phyloP scores from a whole-genome alignment of 2,888 invertebrate genomes.

The Xanthorhoe designata region DNA sequence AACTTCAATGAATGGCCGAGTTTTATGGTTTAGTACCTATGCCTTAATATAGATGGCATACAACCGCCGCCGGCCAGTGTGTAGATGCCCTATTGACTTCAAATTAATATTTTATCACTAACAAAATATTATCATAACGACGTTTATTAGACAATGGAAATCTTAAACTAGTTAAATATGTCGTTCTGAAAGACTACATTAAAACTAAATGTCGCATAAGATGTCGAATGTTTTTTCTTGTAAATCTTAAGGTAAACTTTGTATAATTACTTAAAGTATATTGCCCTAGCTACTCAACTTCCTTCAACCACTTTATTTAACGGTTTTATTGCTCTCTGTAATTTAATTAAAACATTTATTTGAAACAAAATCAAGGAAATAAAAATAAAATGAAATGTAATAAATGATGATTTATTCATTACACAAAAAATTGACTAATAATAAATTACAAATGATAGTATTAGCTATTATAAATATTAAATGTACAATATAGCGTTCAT shows the following conservation, averaged over 20 bases:
- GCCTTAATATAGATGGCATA: too few relatives aligned
- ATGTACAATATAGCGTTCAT: constrained; percentile 52
- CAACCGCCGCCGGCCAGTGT: neutral
- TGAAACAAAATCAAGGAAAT: constrained; percentile 41
- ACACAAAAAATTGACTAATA: constrained; percentile 51
- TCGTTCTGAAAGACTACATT: constrained; percentile 8
- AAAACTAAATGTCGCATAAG: constrained; percentile 4
- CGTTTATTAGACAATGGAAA: neutral
- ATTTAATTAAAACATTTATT: constrained; percentile 34
- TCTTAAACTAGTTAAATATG: neutral
- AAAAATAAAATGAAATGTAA: constrained; percentile 59
- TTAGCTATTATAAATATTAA: constrained; percentile 50
- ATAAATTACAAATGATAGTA: constrained; percentile 51
- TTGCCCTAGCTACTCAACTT: constrained; percentile 42
- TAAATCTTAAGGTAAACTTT: constrained; percentile 18
- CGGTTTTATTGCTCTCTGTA: constrained; percentile 23
- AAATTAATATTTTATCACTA: neutral
- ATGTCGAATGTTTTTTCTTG: constrained; percentile 3
- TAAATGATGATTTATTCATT: constrained; percentile 63
- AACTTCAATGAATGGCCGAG: too few relatives aligned
- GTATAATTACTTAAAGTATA: constrained; percentile 62
- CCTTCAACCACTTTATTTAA: constrained; percentile 15
- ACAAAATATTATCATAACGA: neutral
- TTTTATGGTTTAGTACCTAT: too few relatives aligned
- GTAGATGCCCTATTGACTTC: neutral